These are phyloP conservation scores for Epistrophe eligans DNA, from an alignment of 2,888 invertebrate species.

Conservation along the genomic window DNA sequence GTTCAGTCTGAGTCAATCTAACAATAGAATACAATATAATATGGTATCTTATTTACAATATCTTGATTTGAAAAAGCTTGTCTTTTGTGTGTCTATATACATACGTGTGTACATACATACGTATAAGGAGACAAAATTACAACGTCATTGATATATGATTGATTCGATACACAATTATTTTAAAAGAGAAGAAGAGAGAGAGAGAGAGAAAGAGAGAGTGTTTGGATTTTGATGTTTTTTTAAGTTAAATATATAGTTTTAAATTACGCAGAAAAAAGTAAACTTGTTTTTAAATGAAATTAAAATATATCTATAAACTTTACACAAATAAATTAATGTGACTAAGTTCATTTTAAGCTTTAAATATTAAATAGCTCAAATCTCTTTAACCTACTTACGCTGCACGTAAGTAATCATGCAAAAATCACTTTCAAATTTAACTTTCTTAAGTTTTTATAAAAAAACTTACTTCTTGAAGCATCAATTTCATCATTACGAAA, in stretches of 20 bases:
- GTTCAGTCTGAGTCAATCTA: neutral
- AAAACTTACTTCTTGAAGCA: conserved; percentile 23
- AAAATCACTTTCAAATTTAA: neutral
- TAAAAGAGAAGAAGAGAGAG: neutral
- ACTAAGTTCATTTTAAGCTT: too few species aligned
- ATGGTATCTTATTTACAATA: neutral
- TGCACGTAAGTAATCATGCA: too few species aligned
- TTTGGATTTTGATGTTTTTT: neutral
- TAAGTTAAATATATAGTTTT: neutral
- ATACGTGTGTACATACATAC: too few species aligned
- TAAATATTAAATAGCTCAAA: neutral
- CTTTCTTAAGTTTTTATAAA: neutral
- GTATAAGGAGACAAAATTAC: neutral
- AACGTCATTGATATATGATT: conserved; percentile 21
- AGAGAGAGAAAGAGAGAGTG: too few species aligned
- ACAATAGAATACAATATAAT: neutral
- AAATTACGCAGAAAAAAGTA: neutral
- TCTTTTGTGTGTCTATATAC: conserved; percentile 2
- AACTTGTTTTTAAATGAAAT: too few species aligned
- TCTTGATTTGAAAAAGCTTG: conserved; percentile 33
- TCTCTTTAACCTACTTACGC: too few species aligned
- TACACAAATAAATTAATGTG: too few species aligned
- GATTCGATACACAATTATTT: conserved; percentile 13
- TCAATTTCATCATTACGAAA: neutral
- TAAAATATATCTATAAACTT: too few species aligned